A percentile compares a stretch with the other conserved stretches of the same genome.
Evolutionary conservation across 2,888 invertebrate species (phyloP).

Genomic region (Scaptomyza cyrtandrae): DNA sequence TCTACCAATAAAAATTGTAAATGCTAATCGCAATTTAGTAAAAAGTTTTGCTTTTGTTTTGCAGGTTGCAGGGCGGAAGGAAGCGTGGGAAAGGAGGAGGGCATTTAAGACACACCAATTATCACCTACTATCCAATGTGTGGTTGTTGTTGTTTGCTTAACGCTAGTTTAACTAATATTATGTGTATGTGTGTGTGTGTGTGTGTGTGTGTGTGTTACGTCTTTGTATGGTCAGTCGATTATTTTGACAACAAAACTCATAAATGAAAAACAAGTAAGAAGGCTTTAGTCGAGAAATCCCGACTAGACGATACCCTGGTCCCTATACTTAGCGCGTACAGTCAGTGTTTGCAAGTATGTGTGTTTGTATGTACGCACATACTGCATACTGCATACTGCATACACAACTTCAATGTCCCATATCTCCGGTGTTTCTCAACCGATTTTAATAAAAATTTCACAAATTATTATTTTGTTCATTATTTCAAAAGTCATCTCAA

Average conservation of each 20-base stretch:
- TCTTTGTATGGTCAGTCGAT: slow-evolving; percentile 70
- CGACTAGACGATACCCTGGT: too few species aligned
- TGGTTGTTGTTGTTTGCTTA: slow-evolving; percentile 57
- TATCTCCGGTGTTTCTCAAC: too few species aligned
- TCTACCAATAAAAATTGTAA: slow-evolving; percentile 34
- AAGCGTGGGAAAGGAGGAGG: slow-evolving; percentile 24
- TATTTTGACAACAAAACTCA: slow-evolving; percentile 26
- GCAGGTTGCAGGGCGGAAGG: not conserved
- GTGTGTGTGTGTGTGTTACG: slow-evolving; percentile 44
- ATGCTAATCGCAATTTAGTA: slow-evolving; percentile 61
- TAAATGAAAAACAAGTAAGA: too few species aligned
- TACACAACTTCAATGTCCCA: too few species aligned
- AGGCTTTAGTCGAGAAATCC: too few species aligned
- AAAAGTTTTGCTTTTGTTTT: slow-evolving; percentile 22
- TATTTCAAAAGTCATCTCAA: too few species aligned
- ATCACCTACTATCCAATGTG: slow-evolving; percentile 76
- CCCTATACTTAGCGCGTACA: too few species aligned
- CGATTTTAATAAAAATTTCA: too few species aligned
- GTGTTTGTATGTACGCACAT: too few species aligned
- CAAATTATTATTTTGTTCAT: too few species aligned
- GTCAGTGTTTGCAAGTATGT: too few species aligned
- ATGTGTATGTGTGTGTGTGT: slow-evolving; percentile 41
- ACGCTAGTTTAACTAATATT: slow-evolving; percentile 66
- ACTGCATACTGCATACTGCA: too few species aligned
- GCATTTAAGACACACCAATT: slow-evolving; percentile 76